A percentile compares a stretch with the other conserved stretches of the same genome.
phyloP scores from a whole-genome alignment of 2,113 vertebrate genomes.

The Catharus bicknelli region DNA sequence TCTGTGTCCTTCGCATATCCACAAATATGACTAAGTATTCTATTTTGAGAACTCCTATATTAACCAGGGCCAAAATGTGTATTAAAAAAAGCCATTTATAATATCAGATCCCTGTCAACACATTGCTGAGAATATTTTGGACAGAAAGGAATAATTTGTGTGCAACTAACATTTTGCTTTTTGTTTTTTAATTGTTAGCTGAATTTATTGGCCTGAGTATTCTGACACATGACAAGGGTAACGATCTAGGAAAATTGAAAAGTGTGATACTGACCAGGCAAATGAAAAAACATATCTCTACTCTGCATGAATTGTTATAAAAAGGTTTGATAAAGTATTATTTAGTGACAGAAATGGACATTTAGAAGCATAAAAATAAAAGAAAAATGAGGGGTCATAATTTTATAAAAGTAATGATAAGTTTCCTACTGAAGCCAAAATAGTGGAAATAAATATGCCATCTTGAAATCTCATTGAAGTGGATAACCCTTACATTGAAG shows the following conservation, averaged over 20 bases:
- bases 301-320: constrained; percentile 45
- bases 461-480: neutral
- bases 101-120: neutral
- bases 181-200: constrained; percentile 28
- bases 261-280: constrained; percentile 55
- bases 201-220: constrained; percentile 25
- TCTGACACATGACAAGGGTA: constrained; percentile 44
- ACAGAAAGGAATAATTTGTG: constrained; percentile 17
- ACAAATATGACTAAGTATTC: neutral
- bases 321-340: constrained; percentile 46
- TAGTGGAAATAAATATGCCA: neutral
- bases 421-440: neutral
- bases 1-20: neutral
- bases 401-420: neutral
- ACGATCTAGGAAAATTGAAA: constrained; percentile 57
- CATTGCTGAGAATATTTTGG: neutral
- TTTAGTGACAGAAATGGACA: constrained; percentile 26
- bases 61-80: neutral
- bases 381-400: constrained; percentile 37
- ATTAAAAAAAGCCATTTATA: neutral
- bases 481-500: neutral
- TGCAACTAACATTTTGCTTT: neutral
- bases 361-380: constrained; percentile 59
- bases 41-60: neutral
- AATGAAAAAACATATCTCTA: constrained; percentile 52